phyloP scores from a whole-genome alignment of 2,888 invertebrate genomes.

The Tanytarsus gracilentus region DNA sequence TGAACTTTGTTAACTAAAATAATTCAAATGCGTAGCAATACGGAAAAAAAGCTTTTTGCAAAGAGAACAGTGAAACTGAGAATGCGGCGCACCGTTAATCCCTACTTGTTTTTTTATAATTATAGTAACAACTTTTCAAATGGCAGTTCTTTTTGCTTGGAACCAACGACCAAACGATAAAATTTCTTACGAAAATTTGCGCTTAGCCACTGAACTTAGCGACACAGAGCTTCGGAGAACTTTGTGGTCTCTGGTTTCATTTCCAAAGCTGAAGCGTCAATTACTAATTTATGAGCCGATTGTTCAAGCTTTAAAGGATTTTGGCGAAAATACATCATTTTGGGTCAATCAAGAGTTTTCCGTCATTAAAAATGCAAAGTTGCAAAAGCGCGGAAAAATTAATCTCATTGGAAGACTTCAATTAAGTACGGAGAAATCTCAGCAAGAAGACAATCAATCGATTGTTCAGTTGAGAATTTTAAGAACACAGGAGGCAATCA shows the following conservation, averaged over 20 bases:
- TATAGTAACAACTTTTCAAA: constrained; percentile 93
- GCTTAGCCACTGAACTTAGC: constrained; percentile 88
- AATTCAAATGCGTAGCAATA: too few species aligned
- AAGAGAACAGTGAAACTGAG: too few species aligned
- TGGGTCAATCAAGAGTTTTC: constrained; percentile 98
- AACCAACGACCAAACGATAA: constrained; percentile 89
- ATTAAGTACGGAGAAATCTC: constrained; percentile 87
- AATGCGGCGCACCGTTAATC: too few species aligned
- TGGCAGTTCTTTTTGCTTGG: constrained; percentile 99
- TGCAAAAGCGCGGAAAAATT: constrained; percentile 89
- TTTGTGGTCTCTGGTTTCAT: constrained; percentile 90
- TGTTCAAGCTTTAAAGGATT: constrained; percentile 85
- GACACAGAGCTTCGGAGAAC: constrained; percentile 91
- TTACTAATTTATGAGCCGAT: constrained; percentile 71
- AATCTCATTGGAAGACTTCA: constrained; percentile 94
- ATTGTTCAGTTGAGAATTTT: constrained; percentile 94
- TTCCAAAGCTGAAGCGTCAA: constrained; percentile 92
- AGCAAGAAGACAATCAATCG: constrained; percentile 96
- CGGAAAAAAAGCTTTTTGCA: too few species aligned
- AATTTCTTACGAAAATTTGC: constrained; percentile 92
- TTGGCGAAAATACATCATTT: constrained; percentile 83
- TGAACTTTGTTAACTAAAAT: too few species aligned
- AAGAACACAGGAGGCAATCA: constrained; percentile 92
- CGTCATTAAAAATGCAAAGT: constrained; percentile 85
- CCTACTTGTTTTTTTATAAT: background rate